These are phyloP conservation scores for Amia ocellicauda DNA, from an alignment of 2,113 vertebrate genomes.

Conservation along the genomic window DNA sequence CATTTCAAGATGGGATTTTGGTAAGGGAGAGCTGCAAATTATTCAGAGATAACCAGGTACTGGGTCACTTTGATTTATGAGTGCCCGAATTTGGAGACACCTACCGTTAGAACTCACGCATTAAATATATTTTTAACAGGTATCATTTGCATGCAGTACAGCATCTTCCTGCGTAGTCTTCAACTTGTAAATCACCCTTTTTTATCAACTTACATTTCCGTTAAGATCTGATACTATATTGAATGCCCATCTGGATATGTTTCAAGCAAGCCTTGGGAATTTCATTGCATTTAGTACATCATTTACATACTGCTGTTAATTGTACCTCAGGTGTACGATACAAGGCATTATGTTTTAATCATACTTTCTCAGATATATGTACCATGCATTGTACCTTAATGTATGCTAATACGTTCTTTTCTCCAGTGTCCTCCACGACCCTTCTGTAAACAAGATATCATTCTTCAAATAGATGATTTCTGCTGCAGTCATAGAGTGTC, in stretches of 20 bases:
- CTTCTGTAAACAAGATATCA: constrained; percentile 42
- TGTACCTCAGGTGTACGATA: neutral
- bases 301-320: constrained; percentile 4
- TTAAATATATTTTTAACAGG: constrained; percentile 29
- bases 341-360: constrained; percentile 30
- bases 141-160: constrained; percentile 15
- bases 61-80: constrained; percentile 46
- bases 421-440: constrained; percentile 30
- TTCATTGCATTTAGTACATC: constrained; percentile 10
- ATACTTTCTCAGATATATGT: constrained; percentile 18
- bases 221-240: neutral
- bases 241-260: constrained; percentile 3
- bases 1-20: constrained; percentile 35
- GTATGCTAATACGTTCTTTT: constrained; percentile 42
- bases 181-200: constrained; percentile 12
- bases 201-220: constrained; percentile 9
- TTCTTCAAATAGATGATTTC: constrained; percentile 36
- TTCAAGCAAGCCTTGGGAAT: constrained; percentile 6
- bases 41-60: constrained; percentile 19
- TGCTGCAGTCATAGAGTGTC: constrained; percentile 30
- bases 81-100: constrained; percentile 18
- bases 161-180: constrained; percentile 28
- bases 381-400: constrained; percentile 24
- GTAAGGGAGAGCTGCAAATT: constrained; percentile 32
- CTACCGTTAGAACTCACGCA: constrained; percentile 23